Conservation (phyloP, 2,888 invertebrate genomes). For the Drosophila melanosoma region DNA sequence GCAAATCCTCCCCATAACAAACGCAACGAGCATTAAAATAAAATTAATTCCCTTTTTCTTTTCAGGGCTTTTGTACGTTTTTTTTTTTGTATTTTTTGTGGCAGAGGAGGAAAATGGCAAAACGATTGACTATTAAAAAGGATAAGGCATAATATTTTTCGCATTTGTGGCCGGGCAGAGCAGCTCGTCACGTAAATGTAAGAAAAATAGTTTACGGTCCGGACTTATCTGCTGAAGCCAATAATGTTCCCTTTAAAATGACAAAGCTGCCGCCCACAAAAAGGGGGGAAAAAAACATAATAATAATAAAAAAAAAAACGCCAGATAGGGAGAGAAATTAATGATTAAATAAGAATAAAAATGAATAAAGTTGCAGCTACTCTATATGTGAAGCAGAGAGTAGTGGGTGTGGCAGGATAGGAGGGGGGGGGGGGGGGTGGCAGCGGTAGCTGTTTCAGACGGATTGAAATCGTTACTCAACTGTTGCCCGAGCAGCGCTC, state of each 20-base stretch:
- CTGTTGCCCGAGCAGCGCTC: slow-evolving; percentile 49
- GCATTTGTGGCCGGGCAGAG: slow-evolving; percentile 61
- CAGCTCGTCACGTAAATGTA: slow-evolving; percentile 70
- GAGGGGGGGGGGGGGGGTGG: too few species aligned
- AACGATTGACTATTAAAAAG: slow-evolving; percentile 82
- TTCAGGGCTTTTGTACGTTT: slow-evolving; percentile 13
- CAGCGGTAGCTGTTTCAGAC: background rate
- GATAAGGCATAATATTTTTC: slow-evolving; percentile 81
- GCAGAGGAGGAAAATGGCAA: slow-evolving; percentile 64
- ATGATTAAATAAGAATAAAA: slow-evolving; percentile 53
- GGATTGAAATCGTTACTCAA: slow-evolving; percentile 40
- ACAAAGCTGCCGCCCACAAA: slow-evolving; percentile 54
- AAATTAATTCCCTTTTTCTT: slow-evolving; percentile 69
- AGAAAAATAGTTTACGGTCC: slow-evolving; percentile 77
- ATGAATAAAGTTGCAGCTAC: slow-evolving; percentile 33
- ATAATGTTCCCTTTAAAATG: slow-evolving; percentile 72
- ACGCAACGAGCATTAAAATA: slow-evolving; percentile 77
- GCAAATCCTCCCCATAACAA: slow-evolving; percentile 62
- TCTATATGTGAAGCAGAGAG: background rate
- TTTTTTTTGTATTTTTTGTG: slow-evolving; percentile 9
- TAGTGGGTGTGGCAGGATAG: background rate
- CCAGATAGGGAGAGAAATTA: slow-evolving; percentile 24
- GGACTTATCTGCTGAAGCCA: slow-evolving; percentile 69
- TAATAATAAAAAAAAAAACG: slow-evolving; percentile 40
- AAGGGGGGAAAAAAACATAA: slow-evolving; percentile 30